Evolutionary conservation across 2,888 invertebrate genomes (phyloP).

Genomic region (Papilio demoleus): DNA sequence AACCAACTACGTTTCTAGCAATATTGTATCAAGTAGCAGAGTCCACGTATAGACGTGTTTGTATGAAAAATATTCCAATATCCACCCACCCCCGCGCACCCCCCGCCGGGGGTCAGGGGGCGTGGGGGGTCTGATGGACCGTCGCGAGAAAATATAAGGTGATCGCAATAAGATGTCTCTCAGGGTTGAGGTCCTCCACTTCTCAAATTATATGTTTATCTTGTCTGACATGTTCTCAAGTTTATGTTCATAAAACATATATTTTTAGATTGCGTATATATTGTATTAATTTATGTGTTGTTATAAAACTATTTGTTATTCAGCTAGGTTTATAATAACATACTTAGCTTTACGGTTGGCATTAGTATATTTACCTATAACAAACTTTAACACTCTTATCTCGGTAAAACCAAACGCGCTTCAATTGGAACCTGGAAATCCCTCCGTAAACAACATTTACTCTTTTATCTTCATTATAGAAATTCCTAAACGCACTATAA

Average conservation of each 20-base stretch:
- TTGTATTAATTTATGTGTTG: not conserved
- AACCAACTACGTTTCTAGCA: conserved; percentile 60
- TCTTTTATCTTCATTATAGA: no score
- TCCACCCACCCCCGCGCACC: conserved; percentile 54
- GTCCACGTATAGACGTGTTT: conserved; percentile 83
- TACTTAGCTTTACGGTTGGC: no score
- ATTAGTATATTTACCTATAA: no score
- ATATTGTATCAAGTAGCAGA: conserved; percentile 81
- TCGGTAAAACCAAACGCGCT: not conserved
- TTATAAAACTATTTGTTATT: no score
- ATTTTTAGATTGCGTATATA: not conserved
- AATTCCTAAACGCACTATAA: no score
- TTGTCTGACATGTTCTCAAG: conserved; percentile 41
- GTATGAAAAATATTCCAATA: conserved; percentile 85
- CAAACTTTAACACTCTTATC: not conserved
- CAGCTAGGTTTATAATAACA: no score
- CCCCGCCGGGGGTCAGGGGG: conserved; percentile 34
- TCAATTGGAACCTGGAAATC: not conserved
- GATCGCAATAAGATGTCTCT: conserved; percentile 67
- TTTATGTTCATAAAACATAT: not conserved
- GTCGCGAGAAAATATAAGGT: conserved; percentile 62
- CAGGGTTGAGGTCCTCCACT: conserved; percentile 42
- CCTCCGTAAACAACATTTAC: no score
- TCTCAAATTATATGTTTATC: conserved; percentile 43
- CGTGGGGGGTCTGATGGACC: conserved; percentile 45